These are phyloP conservation scores for Lymantria dispar DNA, from an alignment of 2,888 invertebrate species.

Conservation along the genomic window DNA sequence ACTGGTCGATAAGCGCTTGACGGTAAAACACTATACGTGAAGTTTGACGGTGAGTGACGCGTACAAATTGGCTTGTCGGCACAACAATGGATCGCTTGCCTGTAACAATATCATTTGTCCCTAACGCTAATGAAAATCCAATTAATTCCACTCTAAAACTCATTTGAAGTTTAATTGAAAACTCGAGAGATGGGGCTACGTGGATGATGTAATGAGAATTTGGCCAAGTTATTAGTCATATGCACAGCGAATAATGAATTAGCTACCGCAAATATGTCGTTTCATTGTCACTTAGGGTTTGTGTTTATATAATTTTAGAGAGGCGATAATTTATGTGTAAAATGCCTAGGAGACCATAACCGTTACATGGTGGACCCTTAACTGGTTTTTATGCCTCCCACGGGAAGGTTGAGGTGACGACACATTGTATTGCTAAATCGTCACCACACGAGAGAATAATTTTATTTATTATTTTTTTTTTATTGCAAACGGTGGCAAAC, in stretches of 20 bases:
- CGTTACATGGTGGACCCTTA: too few relatives aligned
- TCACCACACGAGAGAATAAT: too few relatives aligned
- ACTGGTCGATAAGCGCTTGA: conserved; percentile 14
- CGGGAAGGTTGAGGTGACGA: too few relatives aligned
- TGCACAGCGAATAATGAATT: conserved; percentile 71
- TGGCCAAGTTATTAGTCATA: conserved; percentile 70
- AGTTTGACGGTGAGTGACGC: conserved; percentile 64
- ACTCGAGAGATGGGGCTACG: conserved; percentile 65
- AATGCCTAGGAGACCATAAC: too few relatives aligned
- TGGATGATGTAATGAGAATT: conserved; percentile 78
- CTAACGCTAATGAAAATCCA: conserved; percentile 80
- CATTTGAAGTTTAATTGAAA: conserved; percentile 81
- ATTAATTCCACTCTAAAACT: conserved; percentile 79
- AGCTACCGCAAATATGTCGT: conserved; percentile 20
- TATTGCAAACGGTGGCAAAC: too few relatives aligned
- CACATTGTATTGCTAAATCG: too few relatives aligned
- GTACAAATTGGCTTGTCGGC: conserved; percentile 65
- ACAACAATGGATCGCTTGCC: conserved; percentile 69
- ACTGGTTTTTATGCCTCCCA: too few relatives aligned
- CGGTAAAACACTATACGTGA: conserved; percentile 44
- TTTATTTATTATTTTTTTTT: too few relatives aligned
- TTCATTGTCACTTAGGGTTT: too few relatives aligned
- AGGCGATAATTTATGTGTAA: too few relatives aligned
- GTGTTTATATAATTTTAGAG: too few relatives aligned
- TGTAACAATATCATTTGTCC: conserved; percentile 79